phyloP scores from a whole-genome alignment of 2,113 vertebrate genomes.

The Phylloscopus whistleri region DNA sequence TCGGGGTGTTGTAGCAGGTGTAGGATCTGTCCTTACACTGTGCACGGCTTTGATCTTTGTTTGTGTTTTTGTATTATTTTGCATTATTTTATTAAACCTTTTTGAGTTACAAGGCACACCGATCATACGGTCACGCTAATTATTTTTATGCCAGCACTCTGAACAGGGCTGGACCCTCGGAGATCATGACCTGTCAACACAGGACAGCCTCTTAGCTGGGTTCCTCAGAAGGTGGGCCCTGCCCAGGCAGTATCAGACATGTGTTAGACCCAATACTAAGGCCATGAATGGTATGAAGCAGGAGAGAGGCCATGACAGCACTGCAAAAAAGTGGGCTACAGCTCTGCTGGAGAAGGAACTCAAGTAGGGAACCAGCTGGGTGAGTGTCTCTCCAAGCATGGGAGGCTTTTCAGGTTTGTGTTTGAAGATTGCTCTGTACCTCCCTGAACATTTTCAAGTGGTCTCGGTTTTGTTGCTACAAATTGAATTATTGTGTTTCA shows the following conservation, averaged over 20 bases:
- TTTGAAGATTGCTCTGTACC: background rate
- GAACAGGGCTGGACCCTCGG: too few relatives aligned
- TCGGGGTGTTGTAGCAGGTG: too few relatives aligned
- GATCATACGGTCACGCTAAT: too few relatives aligned
- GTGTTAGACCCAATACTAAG: background rate
- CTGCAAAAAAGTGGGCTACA: background rate
- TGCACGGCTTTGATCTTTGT: too few relatives aligned
- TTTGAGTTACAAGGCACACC: too few relatives aligned
- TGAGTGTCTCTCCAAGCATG: background rate
- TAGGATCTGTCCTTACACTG: too few relatives aligned
- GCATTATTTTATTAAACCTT: too few relatives aligned
- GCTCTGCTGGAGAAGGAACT: background rate
- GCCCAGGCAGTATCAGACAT: background rate
- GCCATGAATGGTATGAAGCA: rapidly evolving
- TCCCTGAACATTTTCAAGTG: background rate
- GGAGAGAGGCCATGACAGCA: rapidly evolving
- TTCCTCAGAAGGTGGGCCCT: background rate
- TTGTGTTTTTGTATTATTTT: too few relatives aligned
- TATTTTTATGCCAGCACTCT: too few relatives aligned
- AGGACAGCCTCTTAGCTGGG: background rate
- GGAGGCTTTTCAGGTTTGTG: background rate
- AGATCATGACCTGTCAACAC: too few relatives aligned
- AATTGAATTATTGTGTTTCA: background rate
- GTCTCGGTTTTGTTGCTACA: background rate
- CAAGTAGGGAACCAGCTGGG: background rate